Evolutionary conservation across 2,797 vertebrate genomes (phyloP), one percentile per base, ranked within the genome.

Genomic region (Myotis planiceps): DNA sequence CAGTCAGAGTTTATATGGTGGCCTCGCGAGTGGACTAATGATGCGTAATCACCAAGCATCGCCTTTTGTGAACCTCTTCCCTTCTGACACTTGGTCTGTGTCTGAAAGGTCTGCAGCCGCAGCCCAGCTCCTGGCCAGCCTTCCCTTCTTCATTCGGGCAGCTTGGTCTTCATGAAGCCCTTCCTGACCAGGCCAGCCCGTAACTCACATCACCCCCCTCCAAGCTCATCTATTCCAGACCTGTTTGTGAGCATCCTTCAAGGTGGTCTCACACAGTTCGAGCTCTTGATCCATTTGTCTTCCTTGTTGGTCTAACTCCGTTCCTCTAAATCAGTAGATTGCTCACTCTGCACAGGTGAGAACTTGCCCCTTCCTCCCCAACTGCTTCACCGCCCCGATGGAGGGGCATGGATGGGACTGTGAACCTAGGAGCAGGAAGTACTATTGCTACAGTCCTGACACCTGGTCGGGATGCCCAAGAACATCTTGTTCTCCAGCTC

Each of bases 291-390:
- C 29, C 72, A 13, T 51, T 42, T 34, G 51, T 71, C 79, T 42
- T 39, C 51, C 27, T 49, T 19, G 37, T 19, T 42, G 51, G 23
- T 51, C 81, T 92, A 71, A 47, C 32, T 83, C 71, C 23, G 1
- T 92, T 66, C 81, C 47, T 94, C n/a, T 51, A 86, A 89, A 42
- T 60, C 25, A 51, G 32, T 42, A 27, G 21, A 25, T 63, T 29
- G n/a, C 32, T 71, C 45, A 14, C 23, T 80, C 66, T 74, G 66
- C 68, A 29, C 15, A 21, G 66, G 68, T 0, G 6, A 15, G 71
- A 27, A 29, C 5, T 39, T 27, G 5, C 1, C 16, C 69, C 29
- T 5, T 10, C 42, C 9, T 0, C 45, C 45, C 13, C 0, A 1
- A 34, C 79, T 80, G 39, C 58, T 63, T 78, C 69, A 45, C 34